Evolutionary conservation across 2,113 vertebrate genomes (phyloP), one percentile per base, ranked within the genome.

Genomic region (Poeciliopsis retropinna): DNA sequence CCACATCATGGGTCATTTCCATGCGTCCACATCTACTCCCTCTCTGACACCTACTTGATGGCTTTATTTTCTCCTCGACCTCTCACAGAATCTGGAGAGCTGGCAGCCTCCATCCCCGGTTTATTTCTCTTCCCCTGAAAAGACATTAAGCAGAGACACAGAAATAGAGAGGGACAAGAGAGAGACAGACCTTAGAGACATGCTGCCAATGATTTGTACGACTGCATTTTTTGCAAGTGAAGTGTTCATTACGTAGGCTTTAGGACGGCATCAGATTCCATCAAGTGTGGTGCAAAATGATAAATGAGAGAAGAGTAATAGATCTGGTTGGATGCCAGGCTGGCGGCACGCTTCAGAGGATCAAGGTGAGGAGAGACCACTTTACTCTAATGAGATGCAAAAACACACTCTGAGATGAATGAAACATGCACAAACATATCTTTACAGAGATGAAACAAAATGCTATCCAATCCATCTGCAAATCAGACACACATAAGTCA

Each of bases 51-150:
- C 95, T 98, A 99, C 98, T 98, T 99, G 96, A 99, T 97, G 93
- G 96, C 95, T 95, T 99, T 98, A 95, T 98, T 98, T 89, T 99
- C 98, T 25, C 96, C 96, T 91, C 98, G 95, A 81, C 96, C 96
- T 87, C 97, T 94, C 84, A 95, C 95, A 30, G 97, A 98, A 83
- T 99, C 98, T 3, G 98, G 97, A 15, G 97, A 98, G 82, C 95
- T 95, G 71, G 97, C 96, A 0, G 96, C 95, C 89, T 99, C 97
- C 94, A 98, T 87, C 85, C 97, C 96, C 17, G 96, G 96, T 92
- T 98, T 98, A 92, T 98, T 97, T 90, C 97, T 96, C 92, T 97
- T 98, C 73, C 97, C 97, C 98, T 99, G 88, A 51, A 82, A 67
- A 87, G 47, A 86, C 64, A 81, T 51, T 9, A 77, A 63, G 76